phyloP scores from a whole-genome alignment of 2,113 vertebrate genomes.

The Pedetes capensis region DNA sequence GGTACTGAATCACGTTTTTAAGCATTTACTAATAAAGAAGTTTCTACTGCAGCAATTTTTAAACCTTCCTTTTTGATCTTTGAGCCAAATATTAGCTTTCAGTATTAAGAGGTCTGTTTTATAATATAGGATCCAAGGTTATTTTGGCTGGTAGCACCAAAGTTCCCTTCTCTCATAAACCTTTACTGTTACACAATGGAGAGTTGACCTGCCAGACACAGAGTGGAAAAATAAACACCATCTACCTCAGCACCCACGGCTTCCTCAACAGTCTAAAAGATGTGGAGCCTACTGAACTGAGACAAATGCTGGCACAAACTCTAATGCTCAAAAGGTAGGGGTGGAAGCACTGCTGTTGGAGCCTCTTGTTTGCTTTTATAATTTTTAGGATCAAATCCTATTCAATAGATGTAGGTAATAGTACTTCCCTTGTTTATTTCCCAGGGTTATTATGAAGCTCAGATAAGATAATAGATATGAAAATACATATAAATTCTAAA shows the following conservation, averaged over 20 bases:
- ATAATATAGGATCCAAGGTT: constrained; percentile 88
- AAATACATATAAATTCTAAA: neutral
- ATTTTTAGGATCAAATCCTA: constrained; percentile 19
- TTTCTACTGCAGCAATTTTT: neutral
- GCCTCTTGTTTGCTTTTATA: constrained; percentile 51
- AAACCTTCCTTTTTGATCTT: neutral
- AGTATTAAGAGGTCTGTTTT: constrained; percentile 62
- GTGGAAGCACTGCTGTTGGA: constrained; percentile 9
- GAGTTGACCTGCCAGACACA: constrained; percentile 96
- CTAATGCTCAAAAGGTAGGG: constrained; percentile 92
- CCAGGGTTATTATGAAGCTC: neutral
- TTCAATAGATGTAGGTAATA: neutral
- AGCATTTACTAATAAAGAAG: neutral
- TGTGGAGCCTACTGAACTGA: constrained; percentile 76
- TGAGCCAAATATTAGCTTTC: neutral
- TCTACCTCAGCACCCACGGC: constrained; percentile 90
- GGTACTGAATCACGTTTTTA: constrained; percentile 82
- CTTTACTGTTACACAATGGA: constrained; percentile 94
- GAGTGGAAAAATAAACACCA: constrained; percentile 91
- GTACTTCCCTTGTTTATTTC: neutral
- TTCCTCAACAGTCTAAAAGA: constrained; percentile 86
- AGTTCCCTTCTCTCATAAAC: constrained; percentile 94
- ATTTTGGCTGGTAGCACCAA: constrained; percentile 91
- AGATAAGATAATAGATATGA: neutral
- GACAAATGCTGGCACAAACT: constrained; percentile 86